These are phyloP conservation scores for Lemur catta DNA, from an alignment of 2,797 vertebrate species.

Conservation along the genomic window DNA sequence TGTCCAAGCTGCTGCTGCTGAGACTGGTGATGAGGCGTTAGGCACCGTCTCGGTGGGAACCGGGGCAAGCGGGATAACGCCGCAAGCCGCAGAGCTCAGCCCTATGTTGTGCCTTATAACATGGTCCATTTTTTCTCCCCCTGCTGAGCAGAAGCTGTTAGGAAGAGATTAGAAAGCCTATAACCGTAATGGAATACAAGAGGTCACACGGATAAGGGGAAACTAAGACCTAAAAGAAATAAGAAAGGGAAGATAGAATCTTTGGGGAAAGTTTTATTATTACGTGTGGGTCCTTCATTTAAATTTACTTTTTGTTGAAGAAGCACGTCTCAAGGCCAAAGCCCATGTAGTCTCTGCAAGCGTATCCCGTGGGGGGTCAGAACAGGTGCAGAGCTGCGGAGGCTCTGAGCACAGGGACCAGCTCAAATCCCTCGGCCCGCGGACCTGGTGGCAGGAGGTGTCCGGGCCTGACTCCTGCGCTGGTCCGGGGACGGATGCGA, in stretches of 20 bases:
- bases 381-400: neutral
- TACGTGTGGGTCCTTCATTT: neutral
- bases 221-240: neutral
- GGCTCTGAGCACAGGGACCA: accelerated
- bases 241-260: neutral
- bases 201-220: slow-evolving; percentile 57
- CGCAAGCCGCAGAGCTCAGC: neutral
- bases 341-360: neutral
- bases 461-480: accelerated
- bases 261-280: neutral
- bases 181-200: slow-evolving; percentile 35
- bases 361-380: neutral
- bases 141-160: slow-evolving; percentile 40
- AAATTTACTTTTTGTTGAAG: neutral
- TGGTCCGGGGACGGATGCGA: accelerated
- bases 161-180: slow-evolving; percentile 57
- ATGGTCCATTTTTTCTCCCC: neutral
- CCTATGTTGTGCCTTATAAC: neutral
- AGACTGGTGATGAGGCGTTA: neutral
- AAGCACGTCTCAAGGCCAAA: neutral
- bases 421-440: neutral
- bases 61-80: neutral
- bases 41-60: slow-evolving; percentile 28
- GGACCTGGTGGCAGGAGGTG: neutral
- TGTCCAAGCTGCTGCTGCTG: slow-evolving; percentile 48